Evolutionary conservation across 1,140 invertebrate genomes (phyloP), one percentile per base, ranked within the genome.

Genomic region (Manduca sexta): DNA sequence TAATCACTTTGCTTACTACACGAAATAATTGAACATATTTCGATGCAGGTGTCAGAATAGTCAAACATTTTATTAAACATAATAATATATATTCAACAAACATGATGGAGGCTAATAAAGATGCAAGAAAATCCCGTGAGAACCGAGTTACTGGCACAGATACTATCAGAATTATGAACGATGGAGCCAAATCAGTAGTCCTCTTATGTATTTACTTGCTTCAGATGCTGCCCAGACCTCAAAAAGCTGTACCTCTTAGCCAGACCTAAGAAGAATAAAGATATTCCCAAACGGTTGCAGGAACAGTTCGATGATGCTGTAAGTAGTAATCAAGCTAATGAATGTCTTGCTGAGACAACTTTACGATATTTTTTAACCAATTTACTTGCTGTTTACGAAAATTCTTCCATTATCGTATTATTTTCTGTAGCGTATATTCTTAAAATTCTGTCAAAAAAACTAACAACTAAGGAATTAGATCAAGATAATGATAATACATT

Each of bases 261-360:
- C 18, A 78, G 93, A 55, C 80, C 89, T 0, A 94, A 94, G 74
- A 91, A 92, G 60, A 91, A 90, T 16, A 91, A 92, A 63, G 86
- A 87, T 13, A 82, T 88, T 0, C 56, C 73, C 2, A 86, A 89
- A 48, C 78, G 91, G 43, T 84, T 90, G 3, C 86, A 89, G 18
- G 88, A 89, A 62, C 85, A 88, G 34, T 90, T 91, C 39, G 80
- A 88, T 13, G 81, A 87, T 55, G 40, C 64, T 17, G 89, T 91
- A 66, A 88, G 88, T n/a, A n/a, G n/a, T n/a, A n/a, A n/a, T n/a
- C 11, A 6, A 30, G 29, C 5, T 30, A 30, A 30, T 30, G 29
- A 6, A 30, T 30, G 5, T 30, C 29, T 6, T 30, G 11, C 5
- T 5, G 29, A 11, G 5, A n/a, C n/a, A n/a, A n/a, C n/a, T n/a